A percentile compares a stretch with the other conserved stretches of the same genome.
Conservation (phyloP, 2,113 vertebrate species). For the Lipophrys pholis region DNA sequence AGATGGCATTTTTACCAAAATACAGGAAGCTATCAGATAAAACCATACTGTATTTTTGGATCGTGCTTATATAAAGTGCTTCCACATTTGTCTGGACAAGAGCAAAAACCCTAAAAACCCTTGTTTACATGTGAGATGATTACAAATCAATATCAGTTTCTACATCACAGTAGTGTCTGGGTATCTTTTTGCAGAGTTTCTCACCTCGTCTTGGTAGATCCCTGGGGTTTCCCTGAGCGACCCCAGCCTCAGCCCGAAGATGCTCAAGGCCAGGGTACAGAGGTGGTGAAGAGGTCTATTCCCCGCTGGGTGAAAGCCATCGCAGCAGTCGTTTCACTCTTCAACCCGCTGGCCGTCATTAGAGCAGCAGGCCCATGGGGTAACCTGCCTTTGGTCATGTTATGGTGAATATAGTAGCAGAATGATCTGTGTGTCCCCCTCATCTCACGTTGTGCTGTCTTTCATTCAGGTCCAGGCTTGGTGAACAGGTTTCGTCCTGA, state of each 20-base stretch:
- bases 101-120: too few relatives aligned
- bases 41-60: neutral
- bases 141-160: too few relatives aligned
- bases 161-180: too few relatives aligned
- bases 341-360: constrained; percentile 92
- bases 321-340: constrained; percentile 83
- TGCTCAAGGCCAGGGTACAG: constrained; percentile 24
- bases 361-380: constrained; percentile 92
- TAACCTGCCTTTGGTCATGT: constrained; percentile 37
- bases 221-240: constrained; percentile 91
- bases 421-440: neutral
- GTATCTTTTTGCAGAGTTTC: constrained; percentile 75
- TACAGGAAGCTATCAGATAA: neutral
- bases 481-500: constrained; percentile 92
- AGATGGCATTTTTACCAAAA: neutral
- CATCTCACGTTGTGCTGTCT: neutral
- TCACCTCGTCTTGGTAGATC: constrained; percentile 92
- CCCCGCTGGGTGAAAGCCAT: constrained; percentile 87
- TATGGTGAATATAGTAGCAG: neutral
- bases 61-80: neutral
- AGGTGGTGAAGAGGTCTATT: constrained; percentile 60
- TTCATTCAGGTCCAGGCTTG: constrained; percentile 86
- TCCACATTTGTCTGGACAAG: neutral
- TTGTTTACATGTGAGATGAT: too few relatives aligned
- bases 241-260: constrained; percentile 72